These are phyloP conservation scores for Adelosebastes latens DNA, from an alignment of 2,797 vertebrate species.

Conservation along the genomic window DNA sequence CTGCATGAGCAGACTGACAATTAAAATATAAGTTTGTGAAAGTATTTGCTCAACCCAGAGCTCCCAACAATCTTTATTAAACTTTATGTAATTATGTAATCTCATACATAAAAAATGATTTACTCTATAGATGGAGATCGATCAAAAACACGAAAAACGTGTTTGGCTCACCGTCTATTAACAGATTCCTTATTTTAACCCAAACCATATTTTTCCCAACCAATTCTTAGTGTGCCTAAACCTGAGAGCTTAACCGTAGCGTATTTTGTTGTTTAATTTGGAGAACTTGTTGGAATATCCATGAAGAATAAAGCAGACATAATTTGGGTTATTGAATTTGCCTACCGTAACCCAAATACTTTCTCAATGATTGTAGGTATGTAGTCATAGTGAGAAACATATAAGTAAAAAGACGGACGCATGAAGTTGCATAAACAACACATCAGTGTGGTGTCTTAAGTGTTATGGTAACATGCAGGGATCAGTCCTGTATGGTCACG, in stretches of 20 bases:
- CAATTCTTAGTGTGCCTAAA: background rate
- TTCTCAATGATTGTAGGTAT: background rate
- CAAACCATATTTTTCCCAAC: background rate
- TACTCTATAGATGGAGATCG: too few relatives aligned
- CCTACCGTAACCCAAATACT: background rate
- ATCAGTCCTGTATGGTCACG: background rate
- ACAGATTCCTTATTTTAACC: background rate
- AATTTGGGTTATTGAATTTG: background rate
- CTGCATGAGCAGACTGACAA: too few relatives aligned
- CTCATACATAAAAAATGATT: too few relatives aligned
- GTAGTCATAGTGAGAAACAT: background rate
- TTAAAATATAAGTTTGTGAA: too few relatives aligned
- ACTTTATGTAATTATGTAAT: too few relatives aligned
- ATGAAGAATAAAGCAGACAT: background rate
- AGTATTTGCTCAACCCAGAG: too few relatives aligned
- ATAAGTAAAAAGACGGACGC: background rate
- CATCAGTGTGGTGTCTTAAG: background rate
- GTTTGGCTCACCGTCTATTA: too few relatives aligned
- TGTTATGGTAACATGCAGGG: background rate
- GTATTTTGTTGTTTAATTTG: background rate
- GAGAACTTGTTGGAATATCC: background rate
- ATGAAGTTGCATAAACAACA: background rate
- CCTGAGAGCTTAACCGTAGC: background rate
- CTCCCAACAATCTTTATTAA: too few relatives aligned
- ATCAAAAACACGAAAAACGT: too few relatives aligned